phyloP scores from a whole-genome alignment of 2,113 vertebrate genomes.

The Lamprotornis superbus region DNA sequence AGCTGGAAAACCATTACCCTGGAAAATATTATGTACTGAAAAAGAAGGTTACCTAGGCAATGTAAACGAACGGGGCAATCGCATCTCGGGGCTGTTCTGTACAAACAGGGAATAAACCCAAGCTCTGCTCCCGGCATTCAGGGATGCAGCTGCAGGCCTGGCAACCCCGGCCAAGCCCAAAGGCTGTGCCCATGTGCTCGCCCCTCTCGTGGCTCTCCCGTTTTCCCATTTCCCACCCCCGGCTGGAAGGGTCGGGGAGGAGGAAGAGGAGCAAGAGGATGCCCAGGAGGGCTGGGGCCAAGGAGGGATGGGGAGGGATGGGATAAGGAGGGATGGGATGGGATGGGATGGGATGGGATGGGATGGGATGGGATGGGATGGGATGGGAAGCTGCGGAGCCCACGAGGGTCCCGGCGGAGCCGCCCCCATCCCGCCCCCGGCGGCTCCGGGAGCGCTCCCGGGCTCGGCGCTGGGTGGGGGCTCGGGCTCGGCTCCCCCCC shows the following conservation, averaged over 20 bases:
- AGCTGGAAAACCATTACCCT: background rate
- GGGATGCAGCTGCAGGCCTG: background rate
- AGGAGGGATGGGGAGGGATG: background rate
- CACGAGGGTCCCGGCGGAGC: background rate
- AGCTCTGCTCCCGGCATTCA: background rate
- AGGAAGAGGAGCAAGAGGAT: background rate
- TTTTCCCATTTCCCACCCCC: background rate
- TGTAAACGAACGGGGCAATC: background rate
- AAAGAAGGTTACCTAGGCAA: background rate
- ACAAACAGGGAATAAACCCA: background rate
- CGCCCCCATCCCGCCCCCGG: background rate
- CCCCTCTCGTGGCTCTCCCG: background rate
- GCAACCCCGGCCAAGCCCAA: background rate
- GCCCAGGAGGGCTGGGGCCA: background rate
- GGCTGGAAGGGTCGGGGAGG: background rate
- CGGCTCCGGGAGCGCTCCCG: background rate
- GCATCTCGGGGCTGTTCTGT: background rate
- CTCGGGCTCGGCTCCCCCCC: background rate
- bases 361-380: no score
- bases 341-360: background rate
- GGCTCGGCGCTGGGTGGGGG: background rate
- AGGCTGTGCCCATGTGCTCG: background rate
- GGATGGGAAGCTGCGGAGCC: background rate
- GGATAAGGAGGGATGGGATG: background rate
- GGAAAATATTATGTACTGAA: accelerated